These are phyloP conservation scores for Coturnix japonica DNA, from an alignment of 2,113 vertebrate species.

Conservation along the genomic window DNA sequence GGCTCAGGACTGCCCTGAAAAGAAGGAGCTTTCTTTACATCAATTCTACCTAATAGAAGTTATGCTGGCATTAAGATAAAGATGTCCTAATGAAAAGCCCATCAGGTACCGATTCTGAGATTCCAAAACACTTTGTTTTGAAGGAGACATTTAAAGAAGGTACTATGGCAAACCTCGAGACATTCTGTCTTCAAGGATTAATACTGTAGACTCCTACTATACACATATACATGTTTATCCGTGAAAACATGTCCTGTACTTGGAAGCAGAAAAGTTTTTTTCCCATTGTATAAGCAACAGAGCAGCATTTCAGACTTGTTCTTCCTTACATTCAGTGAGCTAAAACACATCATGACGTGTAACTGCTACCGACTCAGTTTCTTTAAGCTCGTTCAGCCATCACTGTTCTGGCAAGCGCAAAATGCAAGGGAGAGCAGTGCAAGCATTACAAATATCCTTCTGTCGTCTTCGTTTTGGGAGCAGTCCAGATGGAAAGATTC, in stretches of 20 bases:
- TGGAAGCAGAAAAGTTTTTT: background rate
- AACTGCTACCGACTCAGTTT: slow-evolving; percentile 1
- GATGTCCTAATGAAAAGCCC: background rate
- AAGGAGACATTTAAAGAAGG: background rate
- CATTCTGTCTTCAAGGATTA: background rate
- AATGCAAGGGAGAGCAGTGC: slow-evolving; percentile 18
- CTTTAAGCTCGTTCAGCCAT: slow-evolving; percentile 6
- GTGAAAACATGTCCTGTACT: background rate
- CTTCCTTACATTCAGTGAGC: background rate
- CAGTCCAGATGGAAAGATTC: slow-evolving; percentile 40
- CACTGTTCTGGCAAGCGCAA: slow-evolving; percentile 11
- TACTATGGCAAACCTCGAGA: background rate
- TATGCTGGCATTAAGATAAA: background rate
- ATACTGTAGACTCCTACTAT: background rate
- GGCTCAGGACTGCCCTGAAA: background rate
- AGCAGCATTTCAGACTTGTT: background rate
- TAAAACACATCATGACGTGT: background rate
- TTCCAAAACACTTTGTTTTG: background rate
- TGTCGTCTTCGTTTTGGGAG: slow-evolving; percentile 49
- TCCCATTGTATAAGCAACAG: background rate
- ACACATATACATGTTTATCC: background rate
- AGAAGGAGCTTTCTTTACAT: background rate
- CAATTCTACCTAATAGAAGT: background rate
- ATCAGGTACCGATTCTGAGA: background rate
- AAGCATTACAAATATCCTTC: slow-evolving; percentile 51